Evolutionary conservation across 2,888 invertebrate genomes (phyloP), one percentile per base, ranked within the genome.

Genomic region (Leucophenga maculata): DNA sequence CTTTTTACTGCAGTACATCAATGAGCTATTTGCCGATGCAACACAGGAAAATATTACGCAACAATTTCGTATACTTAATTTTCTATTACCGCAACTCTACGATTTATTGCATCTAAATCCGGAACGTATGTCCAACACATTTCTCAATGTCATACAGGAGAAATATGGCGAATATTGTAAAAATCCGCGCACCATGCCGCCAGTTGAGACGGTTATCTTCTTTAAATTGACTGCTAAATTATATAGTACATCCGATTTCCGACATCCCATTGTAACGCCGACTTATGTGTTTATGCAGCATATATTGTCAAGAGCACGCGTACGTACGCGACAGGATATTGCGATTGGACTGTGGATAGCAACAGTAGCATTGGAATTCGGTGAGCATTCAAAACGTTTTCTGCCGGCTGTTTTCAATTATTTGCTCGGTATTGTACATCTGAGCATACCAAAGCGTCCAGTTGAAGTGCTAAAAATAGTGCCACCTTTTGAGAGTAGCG

Each of bases 221-320:
- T 93, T 98, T 72, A 97, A 97, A 74, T 91, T 96, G 3, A 83
- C 87, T n/a, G 93, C 94, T 8, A 88, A 94, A 55, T 86, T 98
- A 67, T 98, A 95, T 88, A 94, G 97, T 0, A 93, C 97, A 0
- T 97, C 97, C 0, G 98, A 98, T 89, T 96, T 94, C 86, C 91
- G 93, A 52, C 98, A 98, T 90, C 93, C 93, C 0, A 92, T 98
- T 3, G 94, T 94, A n/a, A 95, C 95, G 14, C 97, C 97, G n/a
- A 90, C 91, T 77, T 90, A 95, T 77, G 90, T 95, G 74, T 95
- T 97, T 78, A 94, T 97, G 89, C 92, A 94, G 50, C 94, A 96
- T 86, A 93, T 97, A 82, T 87, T 96, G 78, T 90, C 91, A 2
- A 89, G 90, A 78, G 91, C 93, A 67, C 91, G 90, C 76, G 91